These are phyloP conservation scores for Philypnodon macrostomus DNA, from an alignment of 2,797 vertebrate species.

Conservation along the genomic window DNA sequence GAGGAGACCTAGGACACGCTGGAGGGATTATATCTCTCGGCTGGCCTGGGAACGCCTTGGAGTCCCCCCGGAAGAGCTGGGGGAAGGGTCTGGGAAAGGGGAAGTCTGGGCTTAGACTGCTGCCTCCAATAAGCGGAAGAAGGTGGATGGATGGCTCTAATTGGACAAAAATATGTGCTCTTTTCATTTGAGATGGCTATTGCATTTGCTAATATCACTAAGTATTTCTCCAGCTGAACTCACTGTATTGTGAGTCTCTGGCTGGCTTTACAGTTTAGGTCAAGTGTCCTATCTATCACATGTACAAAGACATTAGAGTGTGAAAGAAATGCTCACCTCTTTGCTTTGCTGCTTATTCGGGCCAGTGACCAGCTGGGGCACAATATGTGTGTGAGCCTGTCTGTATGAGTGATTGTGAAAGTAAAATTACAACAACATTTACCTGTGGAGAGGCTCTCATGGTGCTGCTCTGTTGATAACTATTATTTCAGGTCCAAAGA, in stretches of 20 bases:
- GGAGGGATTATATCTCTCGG: too few species aligned
- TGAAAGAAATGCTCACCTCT: slow-evolving; percentile 27
- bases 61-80: too few species aligned
- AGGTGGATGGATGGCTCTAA: too few species aligned
- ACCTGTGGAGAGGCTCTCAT: neutral
- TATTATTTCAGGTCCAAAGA: neutral
- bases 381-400: neutral
- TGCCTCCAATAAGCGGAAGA: too few species aligned
- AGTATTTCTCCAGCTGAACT: slow-evolving; percentile 37
- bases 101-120: too few species aligned
- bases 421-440: neutral
- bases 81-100: too few species aligned
- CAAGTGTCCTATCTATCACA: slow-evolving; percentile 13
- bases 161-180: too few species aligned
- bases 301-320: neutral
- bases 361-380: slow-evolving; percentile 46
- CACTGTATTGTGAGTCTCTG: slow-evolving; percentile 38
- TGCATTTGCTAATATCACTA: too few species aligned
- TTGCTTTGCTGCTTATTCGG: slow-evolving; percentile 44
- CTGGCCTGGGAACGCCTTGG: too few species aligned
- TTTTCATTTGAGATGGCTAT: too few species aligned
- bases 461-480: slow-evolving; percentile 2
- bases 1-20: too few species aligned
- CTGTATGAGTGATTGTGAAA: neutral
- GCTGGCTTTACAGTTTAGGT: slow-evolving; percentile 48